Evolutionary conservation across 2,888 invertebrate genomes (phyloP).

Genomic region (Cheilosia variabilis): DNA sequence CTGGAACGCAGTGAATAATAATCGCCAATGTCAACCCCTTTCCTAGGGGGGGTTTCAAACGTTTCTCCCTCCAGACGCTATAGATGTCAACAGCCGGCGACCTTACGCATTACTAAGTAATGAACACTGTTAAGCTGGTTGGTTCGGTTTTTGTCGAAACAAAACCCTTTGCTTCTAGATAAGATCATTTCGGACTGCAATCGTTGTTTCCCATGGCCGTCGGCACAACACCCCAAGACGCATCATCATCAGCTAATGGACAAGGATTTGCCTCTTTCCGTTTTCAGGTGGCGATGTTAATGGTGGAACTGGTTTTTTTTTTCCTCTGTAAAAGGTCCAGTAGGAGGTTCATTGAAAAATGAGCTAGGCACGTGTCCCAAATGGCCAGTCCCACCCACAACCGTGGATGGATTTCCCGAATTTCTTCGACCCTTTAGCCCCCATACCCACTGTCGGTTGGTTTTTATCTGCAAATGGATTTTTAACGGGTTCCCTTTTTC

Average conservation of each 20-base stretch:
- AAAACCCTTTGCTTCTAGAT: not conserved
- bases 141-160: slow-evolving; percentile 25
- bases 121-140: slow-evolving; percentile 54
- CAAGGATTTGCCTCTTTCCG: slow-evolving; percentile 43
- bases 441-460: slow-evolving; percentile 18
- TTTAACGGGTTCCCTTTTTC: slow-evolving; percentile 57
- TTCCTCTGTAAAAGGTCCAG: slow-evolving; percentile 5
- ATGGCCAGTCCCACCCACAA: slow-evolving; percentile 36
- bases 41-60: not conserved
- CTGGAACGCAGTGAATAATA: slow-evolving; percentile 59
- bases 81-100: slow-evolving; percentile 32
- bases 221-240: slow-evolving; percentile 27
- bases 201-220: slow-evolving; percentile 19
- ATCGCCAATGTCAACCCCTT: slow-evolving; percentile 52
- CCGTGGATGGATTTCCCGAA: slow-evolving; percentile 38
- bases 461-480: slow-evolving; percentile 74
- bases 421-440: slow-evolving; percentile 1
- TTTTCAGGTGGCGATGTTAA: slow-evolving; percentile 44
- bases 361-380: slow-evolving; percentile 66
- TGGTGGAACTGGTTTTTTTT: not conserved
- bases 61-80: slow-evolving; percentile 10
- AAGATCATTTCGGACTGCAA: slow-evolving; percentile 44
- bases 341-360: slow-evolving; percentile 28
- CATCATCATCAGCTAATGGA: slow-evolving; percentile 52
- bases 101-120: slow-evolving; percentile 62